These are phyloP conservation scores for Argyresthia goedartella DNA, from an alignment of 2,888 invertebrate genomes.

Conservation along the genomic window DNA sequence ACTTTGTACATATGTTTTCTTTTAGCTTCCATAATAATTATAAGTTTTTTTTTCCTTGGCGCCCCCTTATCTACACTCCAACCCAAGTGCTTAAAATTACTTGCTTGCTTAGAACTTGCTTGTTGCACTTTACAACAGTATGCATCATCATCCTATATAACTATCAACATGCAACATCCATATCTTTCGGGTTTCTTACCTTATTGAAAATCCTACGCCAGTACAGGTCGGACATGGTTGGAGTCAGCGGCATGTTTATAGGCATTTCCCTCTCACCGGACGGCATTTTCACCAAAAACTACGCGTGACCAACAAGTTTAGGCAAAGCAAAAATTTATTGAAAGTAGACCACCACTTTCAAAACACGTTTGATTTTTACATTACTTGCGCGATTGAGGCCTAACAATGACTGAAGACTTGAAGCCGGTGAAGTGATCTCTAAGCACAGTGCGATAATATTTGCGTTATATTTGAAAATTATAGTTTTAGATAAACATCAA, in stretches of 20 bases:
- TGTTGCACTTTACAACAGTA: too few species aligned
- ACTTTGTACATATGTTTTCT: too few species aligned
- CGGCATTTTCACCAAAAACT: constrained; percentile 44
- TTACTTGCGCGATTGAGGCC: neutral
- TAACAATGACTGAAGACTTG: neutral
- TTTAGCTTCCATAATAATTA: too few species aligned
- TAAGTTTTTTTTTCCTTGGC: too few species aligned
- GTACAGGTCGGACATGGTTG: constrained; percentile 56
- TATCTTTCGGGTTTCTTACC: constrained; percentile 26
- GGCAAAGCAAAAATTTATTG: constrained; percentile 16
- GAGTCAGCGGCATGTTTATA: constrained; percentile 54
- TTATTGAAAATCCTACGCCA: constrained; percentile 66
- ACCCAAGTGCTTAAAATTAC: too few species aligned
- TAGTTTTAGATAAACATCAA: constrained; percentile 4
- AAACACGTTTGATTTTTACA: neutral
- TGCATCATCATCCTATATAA: too few species aligned
- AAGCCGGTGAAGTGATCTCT: neutral
- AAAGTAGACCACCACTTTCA: constrained; percentile 15
- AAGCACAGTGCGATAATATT: too few species aligned
- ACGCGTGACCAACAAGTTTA: constrained; percentile 13
- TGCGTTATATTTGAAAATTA: neutral
- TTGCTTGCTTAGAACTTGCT: too few species aligned
- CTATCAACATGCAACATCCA: too few species aligned
- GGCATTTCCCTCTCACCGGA: constrained; percentile 43
- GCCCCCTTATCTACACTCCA: too few species aligned